Evolutionary conservation across 2,113 vertebrate species (phyloP).

Genomic region (Ondatra zibethicus): DNA sequence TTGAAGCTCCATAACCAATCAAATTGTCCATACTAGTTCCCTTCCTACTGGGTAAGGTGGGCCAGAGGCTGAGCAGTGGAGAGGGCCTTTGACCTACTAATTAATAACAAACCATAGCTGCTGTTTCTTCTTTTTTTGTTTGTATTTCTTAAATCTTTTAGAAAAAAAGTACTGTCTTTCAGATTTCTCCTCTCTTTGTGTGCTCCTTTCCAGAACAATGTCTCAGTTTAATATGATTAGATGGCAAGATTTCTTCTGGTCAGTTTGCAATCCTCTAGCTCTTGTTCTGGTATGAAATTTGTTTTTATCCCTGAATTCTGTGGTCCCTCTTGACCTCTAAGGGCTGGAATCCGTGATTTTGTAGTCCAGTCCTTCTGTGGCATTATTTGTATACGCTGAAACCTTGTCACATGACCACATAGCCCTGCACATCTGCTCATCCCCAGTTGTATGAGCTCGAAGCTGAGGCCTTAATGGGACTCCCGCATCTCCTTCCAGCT

Average conservation of each 20-base stretch:
- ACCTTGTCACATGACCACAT: neutral
- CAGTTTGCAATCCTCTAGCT: neutral
- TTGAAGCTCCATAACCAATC: neutral
- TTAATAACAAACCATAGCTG: neutral
- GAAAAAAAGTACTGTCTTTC: neutral
- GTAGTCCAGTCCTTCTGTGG: neutral
- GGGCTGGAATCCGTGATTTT: neutral
- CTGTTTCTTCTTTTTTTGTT: neutral
- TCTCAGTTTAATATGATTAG: neutral
- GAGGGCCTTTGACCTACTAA: neutral
- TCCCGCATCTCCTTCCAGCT: neutral
- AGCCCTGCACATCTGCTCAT: neutral
- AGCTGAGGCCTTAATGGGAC: neutral
- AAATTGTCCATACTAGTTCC: neutral
- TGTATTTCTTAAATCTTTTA: neutral
- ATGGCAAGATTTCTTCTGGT: neutral
- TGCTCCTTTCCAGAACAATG: neutral
- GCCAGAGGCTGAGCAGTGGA: neutral
- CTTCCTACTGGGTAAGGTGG: neutral
- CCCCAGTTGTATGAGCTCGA: neutral
- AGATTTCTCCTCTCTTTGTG: neutral
- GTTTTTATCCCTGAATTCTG: neutral
- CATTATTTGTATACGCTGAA: neutral
- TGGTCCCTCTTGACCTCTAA: neutral
- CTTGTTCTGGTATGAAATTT: neutral